These are phyloP conservation scores for Diglossa cyanea DNA, from an alignment of 2,797 vertebrate genomes.

Conservation along the genomic window DNA sequence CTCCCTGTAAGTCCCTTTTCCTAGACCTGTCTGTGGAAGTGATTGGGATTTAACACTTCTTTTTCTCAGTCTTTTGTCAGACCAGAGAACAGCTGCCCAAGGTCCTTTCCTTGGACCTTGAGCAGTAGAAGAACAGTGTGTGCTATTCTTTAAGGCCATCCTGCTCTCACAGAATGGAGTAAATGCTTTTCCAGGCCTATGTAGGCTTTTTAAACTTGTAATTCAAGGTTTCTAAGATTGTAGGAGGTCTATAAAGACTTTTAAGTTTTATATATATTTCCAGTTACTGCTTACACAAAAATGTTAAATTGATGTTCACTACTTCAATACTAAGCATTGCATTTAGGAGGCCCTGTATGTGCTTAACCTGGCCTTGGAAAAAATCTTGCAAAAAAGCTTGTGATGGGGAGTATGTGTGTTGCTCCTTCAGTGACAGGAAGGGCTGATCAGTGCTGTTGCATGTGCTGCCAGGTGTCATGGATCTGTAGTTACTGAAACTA, in stretches of 20 bases:
- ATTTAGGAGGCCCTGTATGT: background rate
- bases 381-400: background rate
- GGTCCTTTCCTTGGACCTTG: background rate
- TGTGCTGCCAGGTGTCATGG: background rate
- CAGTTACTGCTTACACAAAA: background rate
- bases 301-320: rapidly evolving
- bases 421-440: background rate
- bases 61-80: background rate
- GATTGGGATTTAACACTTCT: background rate
- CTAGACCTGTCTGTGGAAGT: background rate
- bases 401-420: background rate
- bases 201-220: background rate
- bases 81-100: background rate
- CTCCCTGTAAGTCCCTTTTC: background rate
- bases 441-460: background rate
- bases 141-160: background rate
- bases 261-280: background rate
- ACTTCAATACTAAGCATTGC: rapidly evolving
- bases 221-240: background rate
- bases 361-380: background rate
- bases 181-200: background rate
- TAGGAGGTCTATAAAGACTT: background rate
- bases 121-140: background rate
- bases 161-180: background rate
- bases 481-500: background rate